Evolutionary conservation across 1,140 invertebrate species (phyloP).

Genomic region (Meloidogyne chitwoodi): DNA sequence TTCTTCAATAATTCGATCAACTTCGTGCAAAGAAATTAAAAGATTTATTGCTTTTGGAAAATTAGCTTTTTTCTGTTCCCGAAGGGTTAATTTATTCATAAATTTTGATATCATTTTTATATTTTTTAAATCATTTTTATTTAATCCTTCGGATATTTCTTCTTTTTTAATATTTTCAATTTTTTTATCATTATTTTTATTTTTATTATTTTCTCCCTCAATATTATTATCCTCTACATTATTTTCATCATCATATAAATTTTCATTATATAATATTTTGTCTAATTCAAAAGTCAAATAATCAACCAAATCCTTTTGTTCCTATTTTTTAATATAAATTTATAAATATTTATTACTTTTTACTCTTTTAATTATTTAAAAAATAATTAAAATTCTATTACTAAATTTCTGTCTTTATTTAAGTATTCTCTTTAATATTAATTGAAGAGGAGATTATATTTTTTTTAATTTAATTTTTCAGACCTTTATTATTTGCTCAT

Average conservation of each 20-base stretch:
- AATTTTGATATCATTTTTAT: neutral
- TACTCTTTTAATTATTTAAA: no score
- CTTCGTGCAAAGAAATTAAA: neutral
- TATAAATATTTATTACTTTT: no score
- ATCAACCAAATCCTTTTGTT: neutral
- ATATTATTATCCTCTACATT: neutral
- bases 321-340: no score
- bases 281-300: neutral
- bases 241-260: neutral
- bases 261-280: neutral
- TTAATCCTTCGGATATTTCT: neutral
- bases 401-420: no score
- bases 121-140: neutral
- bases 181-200: neutral
- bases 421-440: no score
- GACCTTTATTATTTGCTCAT: neutral
- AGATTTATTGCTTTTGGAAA: neutral
- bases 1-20: neutral
- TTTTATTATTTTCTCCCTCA: neutral
- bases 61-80: neutral
- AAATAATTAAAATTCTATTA: no score
- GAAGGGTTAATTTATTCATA: neutral
- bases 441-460: no score
- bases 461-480: neutral
- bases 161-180: neutral